These are phyloP conservation scores for Aricia agestis DNA, from an alignment of 1,140 invertebrate species.

Conservation along the genomic window DNA sequence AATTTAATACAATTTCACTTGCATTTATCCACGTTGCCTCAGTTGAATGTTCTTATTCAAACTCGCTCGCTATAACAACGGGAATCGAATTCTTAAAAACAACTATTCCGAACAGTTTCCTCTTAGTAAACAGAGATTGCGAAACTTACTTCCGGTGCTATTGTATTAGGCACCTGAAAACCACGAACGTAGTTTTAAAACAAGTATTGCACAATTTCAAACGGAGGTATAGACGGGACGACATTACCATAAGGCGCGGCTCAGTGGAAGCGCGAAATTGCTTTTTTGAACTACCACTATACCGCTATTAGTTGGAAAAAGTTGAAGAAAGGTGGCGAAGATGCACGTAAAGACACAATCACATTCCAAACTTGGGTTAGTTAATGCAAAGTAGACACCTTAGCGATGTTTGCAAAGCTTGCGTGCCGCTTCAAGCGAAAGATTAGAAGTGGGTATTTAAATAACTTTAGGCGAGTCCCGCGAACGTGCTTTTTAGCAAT, in stretches of 20 bases:
- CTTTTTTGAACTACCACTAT: conserved; percentile 71
- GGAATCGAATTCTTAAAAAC: conserved; percentile 41
- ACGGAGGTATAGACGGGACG: conserved; percentile 62
- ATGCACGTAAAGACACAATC: conserved; percentile 48
- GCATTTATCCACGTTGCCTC: background rate
- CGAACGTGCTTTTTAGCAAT: conserved; percentile 65
- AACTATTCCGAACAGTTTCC: conserved; percentile 44
- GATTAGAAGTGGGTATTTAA: conserved; percentile 63
- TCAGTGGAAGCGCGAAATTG: conserved; percentile 55
- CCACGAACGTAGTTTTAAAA: conserved; percentile 56
- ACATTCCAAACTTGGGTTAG: conserved; percentile 50
- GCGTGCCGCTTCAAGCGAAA: conserved; percentile 50
- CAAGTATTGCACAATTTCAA: conserved; percentile 69
- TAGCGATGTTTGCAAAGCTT: conserved; percentile 52
- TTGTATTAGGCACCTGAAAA: conserved; percentile 63
- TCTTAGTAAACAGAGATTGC: conserved; percentile 54
- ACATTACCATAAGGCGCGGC: conserved; percentile 67
- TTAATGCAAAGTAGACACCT: conserved; percentile 48
- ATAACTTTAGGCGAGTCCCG: conserved; percentile 45
- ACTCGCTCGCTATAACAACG: conserved; percentile 20
- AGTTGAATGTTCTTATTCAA: conserved; percentile 15
- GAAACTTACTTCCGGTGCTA: conserved; percentile 46
- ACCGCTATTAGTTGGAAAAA: conserved; percentile 63
- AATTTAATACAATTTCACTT: conserved; percentile 6
- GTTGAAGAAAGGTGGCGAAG: conserved; percentile 56